These are phyloP conservation scores for Spilarctia lutea DNA, from an alignment of 2,888 invertebrate species.

Conservation along the genomic window DNA sequence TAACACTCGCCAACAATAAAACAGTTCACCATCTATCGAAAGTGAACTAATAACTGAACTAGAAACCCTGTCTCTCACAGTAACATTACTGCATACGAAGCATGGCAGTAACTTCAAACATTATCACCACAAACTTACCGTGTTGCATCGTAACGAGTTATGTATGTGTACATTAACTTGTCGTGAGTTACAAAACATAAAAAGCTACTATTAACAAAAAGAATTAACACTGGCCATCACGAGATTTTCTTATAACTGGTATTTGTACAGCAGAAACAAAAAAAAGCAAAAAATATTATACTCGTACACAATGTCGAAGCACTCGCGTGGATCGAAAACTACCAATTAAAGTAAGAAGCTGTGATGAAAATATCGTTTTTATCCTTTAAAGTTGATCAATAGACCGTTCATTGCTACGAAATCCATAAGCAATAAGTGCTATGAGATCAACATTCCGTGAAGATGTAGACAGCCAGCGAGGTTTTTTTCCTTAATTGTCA, in stretches of 20 bases:
- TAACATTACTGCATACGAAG: background rate
- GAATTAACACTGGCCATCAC: slow-evolving; percentile 24
- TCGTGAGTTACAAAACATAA: slow-evolving; percentile 6
- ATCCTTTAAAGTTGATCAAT: slow-evolving; percentile 20
- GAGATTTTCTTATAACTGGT: slow-evolving; percentile 26
- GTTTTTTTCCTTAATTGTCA: background rate
- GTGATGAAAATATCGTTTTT: slow-evolving; percentile 51
- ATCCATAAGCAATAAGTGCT: slow-evolving; percentile 38
- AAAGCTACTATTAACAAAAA: slow-evolving; percentile 25
- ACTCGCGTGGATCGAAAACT: slow-evolving; percentile 45
- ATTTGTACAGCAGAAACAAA: slow-evolving; percentile 21
- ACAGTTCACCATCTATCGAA: background rate
- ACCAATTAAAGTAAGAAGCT: slow-evolving; percentile 41
- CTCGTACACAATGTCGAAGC: slow-evolving; percentile 38
- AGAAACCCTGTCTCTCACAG: background rate
- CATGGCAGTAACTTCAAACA: background rate
- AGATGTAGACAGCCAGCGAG: slow-evolving; percentile 46
- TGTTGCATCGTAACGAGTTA: background rate
- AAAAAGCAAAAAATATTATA: slow-evolving; percentile 9
- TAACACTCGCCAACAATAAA: too few species aligned
- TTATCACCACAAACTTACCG: background rate
- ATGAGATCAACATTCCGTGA: slow-evolving; percentile 43
- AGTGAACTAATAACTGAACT: background rate
- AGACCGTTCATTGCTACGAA: slow-evolving; percentile 59
- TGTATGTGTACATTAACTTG: background rate